phyloP scores from a whole-genome alignment of 2,797 vertebrate species.

The Chaetodon trifasciatus region DNA sequence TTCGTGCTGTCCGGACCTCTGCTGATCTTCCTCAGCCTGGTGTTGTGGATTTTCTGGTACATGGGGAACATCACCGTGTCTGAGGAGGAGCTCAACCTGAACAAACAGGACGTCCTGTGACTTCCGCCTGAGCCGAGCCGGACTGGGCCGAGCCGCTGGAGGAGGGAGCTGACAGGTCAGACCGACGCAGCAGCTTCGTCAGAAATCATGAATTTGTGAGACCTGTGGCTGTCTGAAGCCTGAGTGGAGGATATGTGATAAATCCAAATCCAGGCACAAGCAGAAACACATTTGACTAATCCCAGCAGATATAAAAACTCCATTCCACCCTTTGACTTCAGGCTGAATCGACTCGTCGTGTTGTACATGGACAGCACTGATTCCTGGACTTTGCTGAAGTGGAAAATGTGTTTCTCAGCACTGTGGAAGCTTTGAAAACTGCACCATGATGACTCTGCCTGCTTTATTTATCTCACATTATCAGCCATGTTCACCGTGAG shows the following conservation, averaged over 20 bases:
- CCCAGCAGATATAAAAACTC: conserved; percentile 28
- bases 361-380: neutral
- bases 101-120: conserved; percentile 56
- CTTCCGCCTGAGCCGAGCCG: accelerated
- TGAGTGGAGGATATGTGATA: conserved; percentile 26
- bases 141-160: neutral
- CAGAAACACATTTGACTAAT: conserved; percentile 41
- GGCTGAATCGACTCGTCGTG: conserved; percentile 15
- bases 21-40: conserved; percentile 89
- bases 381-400: conserved; percentile 31
- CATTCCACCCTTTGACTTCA: conserved; percentile 17
- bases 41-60: conserved; percentile 94
- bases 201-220: neutral
- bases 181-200: neutral
- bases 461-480: conserved; percentile 25
- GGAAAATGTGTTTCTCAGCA: conserved; percentile 37
- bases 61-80: conserved; percentile 86
- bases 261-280: conserved; percentile 13
- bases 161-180: neutral
- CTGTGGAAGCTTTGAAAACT: conserved; percentile 36
- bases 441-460: neutral
- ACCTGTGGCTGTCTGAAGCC: conserved; percentile 8
- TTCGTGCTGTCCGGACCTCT: conserved; percentile 89
- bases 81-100: conserved; percentile 80
- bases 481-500: neutral